Conservation (phyloP, 2,113 vertebrate genomes). For the Nerophis lumbriciformis region DNA sequence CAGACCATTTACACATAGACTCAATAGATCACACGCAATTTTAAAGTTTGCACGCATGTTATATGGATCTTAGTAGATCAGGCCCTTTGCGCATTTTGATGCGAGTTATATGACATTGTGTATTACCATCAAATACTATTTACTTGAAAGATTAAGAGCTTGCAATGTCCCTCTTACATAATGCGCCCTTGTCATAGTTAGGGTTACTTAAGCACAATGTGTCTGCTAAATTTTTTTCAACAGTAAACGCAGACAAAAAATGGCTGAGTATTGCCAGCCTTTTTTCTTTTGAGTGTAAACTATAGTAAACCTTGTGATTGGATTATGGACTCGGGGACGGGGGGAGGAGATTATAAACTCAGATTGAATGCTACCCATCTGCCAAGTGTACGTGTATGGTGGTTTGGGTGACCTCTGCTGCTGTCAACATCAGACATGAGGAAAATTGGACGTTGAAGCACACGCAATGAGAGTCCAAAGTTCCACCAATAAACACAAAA, state of each 20-base stretch:
- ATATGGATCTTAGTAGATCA: too few species aligned
- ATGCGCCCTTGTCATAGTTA: neutral
- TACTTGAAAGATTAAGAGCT: neutral
- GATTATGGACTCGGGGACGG: constrained; percentile 33
- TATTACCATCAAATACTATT: too few species aligned
- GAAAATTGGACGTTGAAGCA: neutral
- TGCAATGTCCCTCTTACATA: constrained; percentile 1
- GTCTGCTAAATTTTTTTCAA: neutral
- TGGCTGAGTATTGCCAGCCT: constrained; percentile 1
- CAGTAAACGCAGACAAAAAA: constrained; percentile 1
- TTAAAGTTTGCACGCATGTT: too few species aligned
- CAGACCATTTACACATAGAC: too few species aligned
- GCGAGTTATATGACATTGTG: too few species aligned
- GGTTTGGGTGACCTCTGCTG: neutral
- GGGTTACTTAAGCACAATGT: neutral
- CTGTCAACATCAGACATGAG: neutral
- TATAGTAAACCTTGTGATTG: constrained; percentile 19
- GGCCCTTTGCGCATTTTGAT: too few species aligned
- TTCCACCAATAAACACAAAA: too few species aligned
- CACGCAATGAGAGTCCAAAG: too few species aligned
- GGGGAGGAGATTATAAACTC: constrained; percentile 26
- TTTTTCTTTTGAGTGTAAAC: constrained; percentile 6
- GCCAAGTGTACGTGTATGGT: neutral
- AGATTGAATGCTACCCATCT: constrained; percentile 36
- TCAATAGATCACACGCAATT: too few species aligned